Conservation (phyloP, 1,140 invertebrate species). For the Eueides isabella region DNA sequence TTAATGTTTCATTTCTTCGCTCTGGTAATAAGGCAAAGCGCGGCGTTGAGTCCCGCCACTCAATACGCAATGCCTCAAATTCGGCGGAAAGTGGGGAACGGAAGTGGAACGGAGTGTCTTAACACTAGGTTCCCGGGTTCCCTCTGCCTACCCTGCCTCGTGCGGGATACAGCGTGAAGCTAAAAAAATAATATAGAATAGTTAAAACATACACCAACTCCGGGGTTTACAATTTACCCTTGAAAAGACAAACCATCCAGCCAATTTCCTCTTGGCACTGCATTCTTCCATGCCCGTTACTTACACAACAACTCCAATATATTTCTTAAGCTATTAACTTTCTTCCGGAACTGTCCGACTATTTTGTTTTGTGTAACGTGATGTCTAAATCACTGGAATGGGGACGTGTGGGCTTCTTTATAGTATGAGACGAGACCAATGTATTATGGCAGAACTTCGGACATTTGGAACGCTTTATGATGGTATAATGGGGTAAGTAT, state of each 20-base stretch:
- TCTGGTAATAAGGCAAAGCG: neutral
- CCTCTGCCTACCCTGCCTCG: neutral
- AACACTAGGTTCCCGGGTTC: neutral
- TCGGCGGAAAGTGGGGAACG: neutral
- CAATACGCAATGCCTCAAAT: neutral
- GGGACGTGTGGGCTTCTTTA: constrained; percentile 24
- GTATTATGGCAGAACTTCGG: constrained; percentile 15
- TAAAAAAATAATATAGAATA: neutral
- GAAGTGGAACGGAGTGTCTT: neutral
- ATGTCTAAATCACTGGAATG: constrained; percentile 29
- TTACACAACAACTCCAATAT: constrained; percentile 19
- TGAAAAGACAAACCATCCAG: constrained; percentile 4
- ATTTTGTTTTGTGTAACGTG: constrained; percentile 29
- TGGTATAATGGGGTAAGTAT: neutral
- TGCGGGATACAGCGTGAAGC: neutral
- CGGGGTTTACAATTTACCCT: constrained; percentile 8
- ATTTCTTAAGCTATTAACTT: constrained; percentile 29
- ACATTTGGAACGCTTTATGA: constrained; percentile 18
- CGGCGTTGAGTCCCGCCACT: neutral
- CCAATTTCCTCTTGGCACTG: constrained; percentile 25
- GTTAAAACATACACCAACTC: neutral
- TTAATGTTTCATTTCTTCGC: neutral
- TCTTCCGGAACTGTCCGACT: constrained; percentile 24
- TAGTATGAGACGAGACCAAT: constrained; percentile 26
- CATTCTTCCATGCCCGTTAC: constrained; percentile 9